Evolutionary conservation across 2,888 invertebrate genomes (phyloP).

Genomic region (Rugalucina vietnamica): DNA sequence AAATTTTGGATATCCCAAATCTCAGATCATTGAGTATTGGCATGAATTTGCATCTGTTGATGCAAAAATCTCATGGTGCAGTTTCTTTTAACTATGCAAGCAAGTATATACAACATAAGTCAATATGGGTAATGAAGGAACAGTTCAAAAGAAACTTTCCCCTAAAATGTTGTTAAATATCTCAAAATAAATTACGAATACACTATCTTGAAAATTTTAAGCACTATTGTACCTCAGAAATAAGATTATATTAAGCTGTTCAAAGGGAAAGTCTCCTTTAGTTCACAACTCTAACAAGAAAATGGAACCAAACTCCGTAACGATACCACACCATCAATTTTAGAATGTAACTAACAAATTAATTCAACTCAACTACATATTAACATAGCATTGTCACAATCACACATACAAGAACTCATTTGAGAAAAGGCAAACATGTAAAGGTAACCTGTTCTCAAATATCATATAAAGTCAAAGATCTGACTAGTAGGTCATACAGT

Average conservation of each 20-base stretch:
- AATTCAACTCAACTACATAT: neutral
- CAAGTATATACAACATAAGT: constrained; percentile 9
- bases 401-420: constrained; percentile 30
- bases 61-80: too few species aligned
- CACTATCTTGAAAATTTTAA: too few species aligned
- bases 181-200: too few species aligned
- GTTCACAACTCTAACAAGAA: neutral
- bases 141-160: neutral
- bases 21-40: too few species aligned
- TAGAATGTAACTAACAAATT: constrained; percentile 4
- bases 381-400: constrained; percentile 44
- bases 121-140: constrained; percentile 9
- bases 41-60: too few species aligned
- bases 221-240: too few species aligned
- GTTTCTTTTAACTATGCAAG: too few species aligned
- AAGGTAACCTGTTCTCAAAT: neutral
- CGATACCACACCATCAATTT: constrained; percentile 10
- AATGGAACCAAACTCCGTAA: constrained; percentile 8
- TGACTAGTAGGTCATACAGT: neutral
- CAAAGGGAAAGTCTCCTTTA: neutral
- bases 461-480: neutral
- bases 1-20: too few species aligned
- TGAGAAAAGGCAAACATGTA: neutral
- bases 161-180: too few species aligned
- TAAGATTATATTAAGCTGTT: too few species aligned